phyloP scores from a whole-genome alignment of 2,797 vertebrate species.

The Betta splendens region DNA sequence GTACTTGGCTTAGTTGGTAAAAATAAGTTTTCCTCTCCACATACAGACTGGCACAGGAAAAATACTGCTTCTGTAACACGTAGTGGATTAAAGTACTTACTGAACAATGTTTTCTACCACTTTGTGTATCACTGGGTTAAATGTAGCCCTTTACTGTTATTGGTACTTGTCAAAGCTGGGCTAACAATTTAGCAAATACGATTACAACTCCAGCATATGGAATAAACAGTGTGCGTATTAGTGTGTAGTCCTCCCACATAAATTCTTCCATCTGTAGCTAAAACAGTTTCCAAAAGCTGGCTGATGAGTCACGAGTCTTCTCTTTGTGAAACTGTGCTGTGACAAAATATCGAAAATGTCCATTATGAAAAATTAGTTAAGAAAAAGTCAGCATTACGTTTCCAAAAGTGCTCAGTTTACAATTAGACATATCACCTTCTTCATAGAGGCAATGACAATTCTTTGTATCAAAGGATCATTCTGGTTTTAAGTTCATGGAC shows the following conservation, averaged over 20 bases:
- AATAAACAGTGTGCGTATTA: neutral
- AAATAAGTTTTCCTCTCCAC: too few relatives aligned
- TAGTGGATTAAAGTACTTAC: neutral
- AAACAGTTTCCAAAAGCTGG: neutral
- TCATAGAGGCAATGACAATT: too few relatives aligned
- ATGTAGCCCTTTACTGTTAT: neutral
- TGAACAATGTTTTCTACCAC: neutral
- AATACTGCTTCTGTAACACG: neutral
- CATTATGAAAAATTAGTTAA: neutral
- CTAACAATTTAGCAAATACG: neutral
- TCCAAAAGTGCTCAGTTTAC: too few relatives aligned
- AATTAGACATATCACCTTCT: too few relatives aligned
- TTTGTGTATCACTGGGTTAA: neutral
- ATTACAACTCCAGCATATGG: conserved; percentile 7
- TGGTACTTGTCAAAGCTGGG: neutral
- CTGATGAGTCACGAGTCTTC: neutral
- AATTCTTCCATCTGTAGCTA: neutral
- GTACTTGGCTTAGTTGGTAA: too few relatives aligned
- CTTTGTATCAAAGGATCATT: neutral
- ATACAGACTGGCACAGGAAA: too few relatives aligned
- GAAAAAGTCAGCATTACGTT: neutral
- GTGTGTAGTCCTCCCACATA: neutral
- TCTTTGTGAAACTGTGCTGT: neutral
- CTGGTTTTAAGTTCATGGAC: neutral
- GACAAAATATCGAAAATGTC: too few relatives aligned